Base-by-base conservation (phyloP, 2,888 invertebrate species). In the Pterostichus niger region DNA sequence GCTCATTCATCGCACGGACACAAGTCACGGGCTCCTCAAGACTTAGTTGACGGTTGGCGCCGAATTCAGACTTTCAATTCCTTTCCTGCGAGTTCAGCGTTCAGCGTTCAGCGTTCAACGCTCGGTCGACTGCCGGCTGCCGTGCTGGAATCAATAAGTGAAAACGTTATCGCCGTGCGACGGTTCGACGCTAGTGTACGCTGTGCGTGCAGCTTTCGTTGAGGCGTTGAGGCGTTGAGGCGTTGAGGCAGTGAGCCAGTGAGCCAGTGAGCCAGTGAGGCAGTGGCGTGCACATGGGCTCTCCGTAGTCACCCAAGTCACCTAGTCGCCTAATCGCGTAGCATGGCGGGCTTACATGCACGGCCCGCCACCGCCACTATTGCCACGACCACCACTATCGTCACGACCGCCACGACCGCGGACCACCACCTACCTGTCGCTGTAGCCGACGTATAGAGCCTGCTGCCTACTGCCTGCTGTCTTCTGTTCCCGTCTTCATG, bases 401-500 rank as follows among this genome's bases (percentile, higher is more conserved):
- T 33, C 71, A 40, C 40, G 40, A 40, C 6, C 40, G 5, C 40
- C 40, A 40, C 40, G 40, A 3, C 40, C 10, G 40, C 68, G 68
- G 68, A 52, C 56, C 15, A 10, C 15, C 17, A 17, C 17, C 56
- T 56, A 56, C 56, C 56, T 56, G 17, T 56, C 11, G 56, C 56
- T 13, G 56, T 56, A 5, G 6, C 17, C 56, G 56, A 17, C 52
- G n/a, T 52, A 68, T 68, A 31, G 35, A 68, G 40, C 13, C 4
- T 35, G 35, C 13, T 13, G 33, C 3, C 64, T 31, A 6, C 24
- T 56, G 88, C 88, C 88, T 86, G 86, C 87, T 56, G 88, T 88
- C 88, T 86, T 86, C 87, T 87, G 87, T 88, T 88, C 59, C 46
- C 73, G 88, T 88, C 88, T 89, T 88, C 89, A 89, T 89, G 89